These are phyloP conservation scores for Bombus confusus DNA, from an alignment of 1,140 invertebrate genomes.

Conservation along the genomic window DNA sequence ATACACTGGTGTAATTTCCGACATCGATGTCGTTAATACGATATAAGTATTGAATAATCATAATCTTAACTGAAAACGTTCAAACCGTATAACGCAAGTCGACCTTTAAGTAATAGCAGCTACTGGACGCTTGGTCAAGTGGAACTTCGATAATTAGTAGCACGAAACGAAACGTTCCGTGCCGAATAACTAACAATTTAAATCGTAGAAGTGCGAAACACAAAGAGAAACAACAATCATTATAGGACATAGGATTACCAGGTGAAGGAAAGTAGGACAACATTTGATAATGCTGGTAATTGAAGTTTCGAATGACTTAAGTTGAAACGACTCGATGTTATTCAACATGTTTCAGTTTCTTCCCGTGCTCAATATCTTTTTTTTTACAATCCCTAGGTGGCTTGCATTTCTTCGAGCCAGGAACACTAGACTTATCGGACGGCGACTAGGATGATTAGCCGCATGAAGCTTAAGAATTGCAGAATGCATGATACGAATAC, in stretches of 20 bases:
- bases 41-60: conserved; percentile 15
- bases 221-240: neutral
- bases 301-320: neutral
- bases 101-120: neutral
- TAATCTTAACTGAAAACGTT: conserved; percentile 24
- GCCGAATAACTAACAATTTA: neutral
- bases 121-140: neutral
- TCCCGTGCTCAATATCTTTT: neutral
- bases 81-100: neutral
- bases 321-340: neutral
- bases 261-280: neutral
- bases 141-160: conserved; percentile 11
- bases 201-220: neutral
- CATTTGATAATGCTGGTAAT: neutral
- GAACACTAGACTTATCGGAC: neutral
- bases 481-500: conserved; percentile 37
- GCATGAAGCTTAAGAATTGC: conserved; percentile 41
- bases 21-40: neutral
- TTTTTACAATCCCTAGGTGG: neutral
- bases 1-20: neutral
- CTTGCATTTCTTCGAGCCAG: conserved; percentile 26
- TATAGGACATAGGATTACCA: neutral
- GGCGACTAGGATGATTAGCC: conserved; percentile 34
- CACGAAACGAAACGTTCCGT: neutral
- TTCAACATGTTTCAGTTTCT: conserved; percentile 14